These are phyloP conservation scores for Drosophila sordidapex DNA, from an alignment of 2,888 invertebrate genomes.

Conservation along the genomic window DNA sequence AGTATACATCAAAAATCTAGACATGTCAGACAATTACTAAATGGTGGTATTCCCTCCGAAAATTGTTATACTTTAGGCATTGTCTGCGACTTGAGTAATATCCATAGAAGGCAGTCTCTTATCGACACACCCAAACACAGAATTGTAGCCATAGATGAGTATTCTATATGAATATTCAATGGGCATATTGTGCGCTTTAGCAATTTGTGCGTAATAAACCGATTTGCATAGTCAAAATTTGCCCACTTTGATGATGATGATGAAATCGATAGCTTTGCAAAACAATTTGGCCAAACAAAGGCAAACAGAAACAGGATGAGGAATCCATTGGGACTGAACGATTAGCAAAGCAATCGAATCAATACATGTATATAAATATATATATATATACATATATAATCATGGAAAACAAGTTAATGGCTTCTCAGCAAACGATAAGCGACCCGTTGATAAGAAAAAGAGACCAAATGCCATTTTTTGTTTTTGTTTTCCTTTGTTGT, in stretches of 20 bases:
- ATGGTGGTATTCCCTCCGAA: fast-evolving
- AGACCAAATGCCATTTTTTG: constrained; percentile 28
- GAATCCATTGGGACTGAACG: constrained; percentile 63
- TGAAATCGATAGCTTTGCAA: constrained; percentile 60
- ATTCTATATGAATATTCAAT: neutral
- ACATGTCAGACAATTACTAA: neutral
- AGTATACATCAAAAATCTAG: neutral
- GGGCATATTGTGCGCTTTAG: constrained; percentile 23
- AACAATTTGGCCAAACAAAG: constrained; percentile 47
- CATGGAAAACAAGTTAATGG: constrained; percentile 58
- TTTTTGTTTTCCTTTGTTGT: constrained; percentile 15
- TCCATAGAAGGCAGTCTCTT: neutral
- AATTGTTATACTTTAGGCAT: neutral
- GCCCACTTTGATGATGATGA: constrained; percentile 22
- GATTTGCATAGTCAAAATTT: constrained; percentile 47
- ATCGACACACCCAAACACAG: too few relatives aligned
- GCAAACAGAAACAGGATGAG: constrained; percentile 7
- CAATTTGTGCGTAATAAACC: constrained; percentile 42
- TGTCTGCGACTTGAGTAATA: neutral
- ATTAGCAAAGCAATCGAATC: constrained; percentile 67
- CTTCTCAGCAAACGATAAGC: constrained; percentile 64
- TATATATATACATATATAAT: constrained; percentile 15
- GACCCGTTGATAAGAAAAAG: constrained; percentile 51
- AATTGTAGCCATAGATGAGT: neutral
- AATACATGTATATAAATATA: constrained; percentile 15